A percentile compares a stretch with the other conserved stretches of the same genome.
These are phyloP conservation scores for Amphiprion clarkii DNA, from an alignment of 2,797 vertebrate genomes.

Conservation along the genomic window DNA sequence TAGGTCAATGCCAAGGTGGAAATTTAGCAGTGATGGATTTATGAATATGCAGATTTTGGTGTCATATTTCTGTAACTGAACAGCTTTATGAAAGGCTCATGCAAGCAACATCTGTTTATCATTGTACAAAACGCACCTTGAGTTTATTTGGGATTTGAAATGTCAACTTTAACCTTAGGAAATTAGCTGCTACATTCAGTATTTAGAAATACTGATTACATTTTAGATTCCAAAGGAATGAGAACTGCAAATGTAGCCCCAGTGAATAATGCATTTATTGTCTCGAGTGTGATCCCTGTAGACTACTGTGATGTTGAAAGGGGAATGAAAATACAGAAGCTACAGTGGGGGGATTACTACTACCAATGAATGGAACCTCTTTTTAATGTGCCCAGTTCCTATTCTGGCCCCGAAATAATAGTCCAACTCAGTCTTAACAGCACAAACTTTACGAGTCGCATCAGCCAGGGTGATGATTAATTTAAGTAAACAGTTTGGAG, in stretches of 20 bases:
- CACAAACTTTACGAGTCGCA: slow-evolving; percentile 70
- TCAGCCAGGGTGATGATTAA: slow-evolving; percentile 74
- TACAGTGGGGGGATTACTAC: slow-evolving; percentile 20
- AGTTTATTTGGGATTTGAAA: slow-evolving; percentile 62
- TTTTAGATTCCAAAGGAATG: slow-evolving; percentile 68
- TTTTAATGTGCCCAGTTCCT: slow-evolving; percentile 41
- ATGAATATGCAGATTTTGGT: slow-evolving; percentile 68
- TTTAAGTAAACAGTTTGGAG: slow-evolving; percentile 79
- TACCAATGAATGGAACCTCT: slow-evolving; percentile 46
- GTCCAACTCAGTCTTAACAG: slow-evolving; percentile 45
- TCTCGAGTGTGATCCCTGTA: slow-evolving; percentile 31
- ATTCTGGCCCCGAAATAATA: slow-evolving; percentile 48
- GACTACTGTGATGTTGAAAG: slow-evolving; percentile 31
- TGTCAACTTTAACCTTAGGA: slow-evolving; percentile 56
- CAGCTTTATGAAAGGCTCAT: slow-evolving; percentile 27
- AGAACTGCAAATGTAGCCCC: slow-evolving; percentile 60
- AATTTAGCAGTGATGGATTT: slow-evolving; percentile 22
- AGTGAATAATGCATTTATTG: slow-evolving; percentile 67
- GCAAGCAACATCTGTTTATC: slow-evolving; percentile 68
- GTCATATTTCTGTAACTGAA: slow-evolving; percentile 60
- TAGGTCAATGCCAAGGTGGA: slow-evolving; percentile 44
- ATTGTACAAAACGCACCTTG: slow-evolving; percentile 43
- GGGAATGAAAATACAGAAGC: slow-evolving; percentile 59
- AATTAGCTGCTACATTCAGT: slow-evolving; percentile 51
- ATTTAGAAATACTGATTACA: slow-evolving; percentile 73